These are phyloP conservation scores for Lacerta viridis DNA, from an alignment of 2,797 vertebrate species.

Conservation along the genomic window DNA sequence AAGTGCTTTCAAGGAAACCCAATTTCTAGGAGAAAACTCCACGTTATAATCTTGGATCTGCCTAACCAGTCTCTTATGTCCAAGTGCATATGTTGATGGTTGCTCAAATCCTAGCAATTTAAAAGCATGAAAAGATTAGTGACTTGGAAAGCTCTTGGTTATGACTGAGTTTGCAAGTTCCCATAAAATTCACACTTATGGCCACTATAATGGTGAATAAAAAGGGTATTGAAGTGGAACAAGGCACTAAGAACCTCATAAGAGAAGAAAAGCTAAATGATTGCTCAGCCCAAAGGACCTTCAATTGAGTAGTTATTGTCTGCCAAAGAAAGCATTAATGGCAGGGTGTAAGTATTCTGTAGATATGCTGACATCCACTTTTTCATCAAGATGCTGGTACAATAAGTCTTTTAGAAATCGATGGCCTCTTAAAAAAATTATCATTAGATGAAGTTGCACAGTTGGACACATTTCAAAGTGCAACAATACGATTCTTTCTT, in stretches of 20 bases:
- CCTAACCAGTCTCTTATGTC: conserved; percentile 49
- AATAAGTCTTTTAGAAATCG: conserved; percentile 92
- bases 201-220: conserved; percentile 85
- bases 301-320: conserved; percentile 87
- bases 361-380: conserved; percentile 86
- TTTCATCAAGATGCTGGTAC: conserved; percentile 85
- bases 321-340: conserved; percentile 89
- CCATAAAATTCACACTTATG: conserved; percentile 88
- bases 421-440: conserved; percentile 95
- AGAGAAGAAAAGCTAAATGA: conserved; percentile 87
- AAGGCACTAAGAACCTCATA: conserved; percentile 86
- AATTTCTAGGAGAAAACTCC: conserved; percentile 47
- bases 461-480: conserved; percentile 92
- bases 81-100: conserved; percentile 61
- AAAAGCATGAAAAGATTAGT: conserved; percentile 81
- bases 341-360: conserved; percentile 84
- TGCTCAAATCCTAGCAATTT: conserved; percentile 69
- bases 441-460: conserved; percentile 93
- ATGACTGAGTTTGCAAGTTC: conserved; percentile 84
- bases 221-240: conserved; percentile 87
- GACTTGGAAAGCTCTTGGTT: conserved; percentile 79
- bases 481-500: conserved; percentile 95
- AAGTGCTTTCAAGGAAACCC: conserved; percentile 57
- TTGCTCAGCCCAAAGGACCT: conserved; percentile 84
- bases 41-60: conserved; percentile 47